Percentiles rank a stretch among this genome's conserved stretches.
These are phyloP conservation scores for Noctua fimbriata DNA, from an alignment of 2,888 invertebrate species.

Conservation along the genomic window DNA sequence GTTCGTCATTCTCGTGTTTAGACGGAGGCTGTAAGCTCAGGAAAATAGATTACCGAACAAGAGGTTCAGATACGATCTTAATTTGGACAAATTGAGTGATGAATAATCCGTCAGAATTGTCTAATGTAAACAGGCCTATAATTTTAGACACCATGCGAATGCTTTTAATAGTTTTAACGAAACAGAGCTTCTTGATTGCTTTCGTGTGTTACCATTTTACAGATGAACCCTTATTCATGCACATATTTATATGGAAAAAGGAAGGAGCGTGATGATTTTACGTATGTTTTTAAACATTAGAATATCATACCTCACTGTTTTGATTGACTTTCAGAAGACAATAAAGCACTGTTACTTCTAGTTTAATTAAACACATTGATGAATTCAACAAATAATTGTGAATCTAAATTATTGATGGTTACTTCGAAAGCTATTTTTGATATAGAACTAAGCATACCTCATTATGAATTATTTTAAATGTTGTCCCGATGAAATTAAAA, in stretches of 20 bases:
- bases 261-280: too few relatives aligned
- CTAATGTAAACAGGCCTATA: background rate
- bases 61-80: conserved; percentile 30
- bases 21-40: conserved; percentile 2
- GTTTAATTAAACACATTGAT: background rate
- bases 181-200: conserved; percentile 5
- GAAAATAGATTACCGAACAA: conserved; percentile 17
- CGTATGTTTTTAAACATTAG: background rate
- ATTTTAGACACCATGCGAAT: conserved; percentile 20
- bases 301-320: background rate
- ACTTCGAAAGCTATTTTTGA: background rate
- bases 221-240: conserved; percentile 1
- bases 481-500: background rate
- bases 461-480: background rate
- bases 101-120: conserved; percentile 21
- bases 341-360: background rate
- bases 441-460: conserved; percentile 37
- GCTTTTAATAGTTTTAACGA: background rate
- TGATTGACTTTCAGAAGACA: background rate
- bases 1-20: background rate
- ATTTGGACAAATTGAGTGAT: conserved; percentile 39
- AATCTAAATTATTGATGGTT: background rate
- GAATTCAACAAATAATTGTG: background rate
- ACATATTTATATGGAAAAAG: background rate
- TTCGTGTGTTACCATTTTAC: background rate